phyloP scores from a whole-genome alignment of 2,888 invertebrate genomes.

The Epistrophe eligans region DNA sequence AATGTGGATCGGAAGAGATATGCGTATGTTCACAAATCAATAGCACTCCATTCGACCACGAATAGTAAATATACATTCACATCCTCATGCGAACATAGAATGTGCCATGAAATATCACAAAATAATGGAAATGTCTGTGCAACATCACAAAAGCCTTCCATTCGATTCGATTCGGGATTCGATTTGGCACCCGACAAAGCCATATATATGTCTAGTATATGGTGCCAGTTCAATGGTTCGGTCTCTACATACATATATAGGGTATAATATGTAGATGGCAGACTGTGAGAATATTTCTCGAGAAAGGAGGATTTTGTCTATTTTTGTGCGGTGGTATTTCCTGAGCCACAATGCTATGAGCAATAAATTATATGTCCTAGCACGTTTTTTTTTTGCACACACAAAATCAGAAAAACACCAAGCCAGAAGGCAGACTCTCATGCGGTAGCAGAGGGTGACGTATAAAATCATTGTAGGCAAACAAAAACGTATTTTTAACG shows the following conservation, averaged over 20 bases:
- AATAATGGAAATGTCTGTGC: constrained; percentile 75
- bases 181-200: constrained; percentile 48
- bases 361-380: constrained; percentile 70
- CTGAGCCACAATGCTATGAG: constrained; percentile 31
- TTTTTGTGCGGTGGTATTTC: constrained; percentile 35
- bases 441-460: not conserved
- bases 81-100: not conserved
- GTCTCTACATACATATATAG: constrained; percentile 30
- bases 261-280: not conserved
- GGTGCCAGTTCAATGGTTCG: constrained; percentile 51
- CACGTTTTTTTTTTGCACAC: constrained; percentile 40
- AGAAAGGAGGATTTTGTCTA: constrained; percentile 40
- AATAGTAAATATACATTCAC: constrained; percentile 9
- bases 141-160: constrained; percentile 50
- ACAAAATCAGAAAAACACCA: constrained; percentile 57
- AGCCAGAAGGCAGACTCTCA: constrained; percentile 30
- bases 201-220: not conserved
- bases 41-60: constrained; percentile 3
- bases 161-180: constrained; percentile 34
- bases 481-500: not conserved
- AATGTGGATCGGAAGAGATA: constrained; percentile 34
- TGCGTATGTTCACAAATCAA: constrained; percentile 72
- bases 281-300: constrained; percentile 5
- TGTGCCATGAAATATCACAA: constrained; percentile 69
- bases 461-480: not conserved